Evolutionary conservation across 2,888 invertebrate species (phyloP), one percentile per base, ranked within the genome.

Genomic region (Myathropa florea): DNA sequence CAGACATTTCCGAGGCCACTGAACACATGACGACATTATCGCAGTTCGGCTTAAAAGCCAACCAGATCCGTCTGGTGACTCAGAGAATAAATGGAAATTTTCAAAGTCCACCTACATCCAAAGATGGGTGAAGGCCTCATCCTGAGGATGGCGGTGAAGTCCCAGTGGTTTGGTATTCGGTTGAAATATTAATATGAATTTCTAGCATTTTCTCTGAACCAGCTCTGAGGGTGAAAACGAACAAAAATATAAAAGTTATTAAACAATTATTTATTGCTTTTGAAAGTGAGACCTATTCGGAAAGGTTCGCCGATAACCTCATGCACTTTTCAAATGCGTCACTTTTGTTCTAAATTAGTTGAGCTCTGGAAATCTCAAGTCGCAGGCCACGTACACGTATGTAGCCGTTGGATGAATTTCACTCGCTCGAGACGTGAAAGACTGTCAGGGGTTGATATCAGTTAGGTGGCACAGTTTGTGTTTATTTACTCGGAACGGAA

Each of bases 291-390:
- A 53, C 26, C 7, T 21, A 14, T 53, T 18, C 46, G n/a, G 33
- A 24, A 55, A 57, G 57, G 68, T 33, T 68, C 30, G 10, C 14
- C 7, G 68, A 68, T 68, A 68, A 68, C 68, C 68, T 21, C 55
- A 23, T 57, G 33, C 55, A 10, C 68, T 68, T 21, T 14, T n/a
- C 23, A 57, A 30, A 28, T 57, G 68, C 68, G 68, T 68, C 68
- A 68, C 21, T 23, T 26, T 26, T 46, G 68, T 23, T 57, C 33
- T 12, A 65, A 28, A 65, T 65, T 26, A 14, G n/a, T 33, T 33
- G 9, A 53, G 6, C 46, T 55, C 55, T 23, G 0, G 18, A 18
- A 18, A 6, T 46, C 18, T 7, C 18, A 3, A 18, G 46, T 6
- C 46, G 14, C 36, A n/a, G 36, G 2, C n/a, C 36, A 18, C 46